Base-by-base conservation (phyloP, 2,113 vertebrate genomes). In the Turdus rufiventris region DNA sequence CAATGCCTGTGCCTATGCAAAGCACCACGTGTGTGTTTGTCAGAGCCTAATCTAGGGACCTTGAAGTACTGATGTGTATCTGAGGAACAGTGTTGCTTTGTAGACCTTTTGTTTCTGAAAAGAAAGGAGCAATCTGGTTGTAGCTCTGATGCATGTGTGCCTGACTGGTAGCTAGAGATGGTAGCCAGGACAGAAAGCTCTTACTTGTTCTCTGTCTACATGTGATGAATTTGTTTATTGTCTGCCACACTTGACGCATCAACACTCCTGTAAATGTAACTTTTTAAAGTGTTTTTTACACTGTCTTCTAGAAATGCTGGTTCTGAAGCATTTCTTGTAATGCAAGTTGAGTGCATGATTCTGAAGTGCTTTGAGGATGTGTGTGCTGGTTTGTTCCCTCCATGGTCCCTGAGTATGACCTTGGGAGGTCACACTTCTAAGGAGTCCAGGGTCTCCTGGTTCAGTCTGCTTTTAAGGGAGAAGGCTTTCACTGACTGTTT, bases 231-330 rank as follows among this genome's bases (percentile, higher is more conserved):
- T 76, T 86, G 10, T 84, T 76, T 68, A 23, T 60, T 66, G 17
- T 45, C 34, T 85, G 60, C 47, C 6, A 3, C 12, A 10, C 29
- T 57, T 70, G n/a, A 31, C 0, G 0, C 11, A 61, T 68, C 29
- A 58, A 33, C 18, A 9, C 14, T 51, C 14, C 24, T 40, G 8
- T 54, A 43, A 84, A 51, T 19, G 8, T 62, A 54, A 51, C 28
- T 48, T 81, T 70, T 51, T 14, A 34, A 66, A 51, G 33, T 0
- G 0, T 9, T 43, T 83, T 65, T 71, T 67, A 21, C 18, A n/a
- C 2, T 0, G 1, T 48, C 29, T 75, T 57, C 23, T 75, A 53
- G 33, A 68, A 94, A 6, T 43, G 13, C 12, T 81, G 13, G 2
- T 73, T 91, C 31, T 62, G 77, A 80, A 76, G 26, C 12, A 53